Conservation (phyloP, 2,888 invertebrate species). For the Campoplex capitator region DNA sequence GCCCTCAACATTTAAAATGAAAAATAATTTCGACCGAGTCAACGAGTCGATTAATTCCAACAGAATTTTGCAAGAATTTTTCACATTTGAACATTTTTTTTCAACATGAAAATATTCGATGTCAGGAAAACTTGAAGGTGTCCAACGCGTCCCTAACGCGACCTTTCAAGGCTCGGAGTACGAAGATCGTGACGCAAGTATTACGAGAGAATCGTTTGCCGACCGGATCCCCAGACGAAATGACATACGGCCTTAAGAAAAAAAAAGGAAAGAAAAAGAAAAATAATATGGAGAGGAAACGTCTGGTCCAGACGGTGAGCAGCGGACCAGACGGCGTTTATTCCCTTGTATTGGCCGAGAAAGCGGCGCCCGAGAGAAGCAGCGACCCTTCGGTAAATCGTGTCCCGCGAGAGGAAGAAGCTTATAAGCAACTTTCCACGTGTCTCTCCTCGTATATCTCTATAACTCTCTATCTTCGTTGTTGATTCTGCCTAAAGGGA, state of each 20-base stretch:
- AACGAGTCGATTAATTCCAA: not conserved
- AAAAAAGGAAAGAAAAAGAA: constrained; percentile 10
- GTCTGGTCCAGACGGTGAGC: constrained; percentile 45
- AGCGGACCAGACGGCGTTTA: constrained; percentile 40
- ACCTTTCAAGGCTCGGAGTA: constrained; percentile 26
- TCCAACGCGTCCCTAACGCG: not conserved
- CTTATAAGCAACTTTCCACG: constrained; percentile 40
- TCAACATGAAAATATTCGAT: not conserved
- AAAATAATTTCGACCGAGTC: not conserved
- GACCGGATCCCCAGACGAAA: constrained; percentile 41
- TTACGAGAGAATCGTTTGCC: constrained; percentile 23
- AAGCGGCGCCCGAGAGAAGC: constrained; percentile 23
- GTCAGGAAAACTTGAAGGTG: not conserved
- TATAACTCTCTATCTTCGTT: constrained; percentile 19
- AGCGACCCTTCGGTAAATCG: constrained; percentile 48
- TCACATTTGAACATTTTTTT: not conserved
- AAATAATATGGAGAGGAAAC: constrained; percentile 33
- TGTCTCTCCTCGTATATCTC: constrained; percentile 11
- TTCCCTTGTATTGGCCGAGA: constrained; percentile 25
- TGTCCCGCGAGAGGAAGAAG: constrained; percentile 14
- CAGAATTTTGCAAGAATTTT: not conserved
- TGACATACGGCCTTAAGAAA: constrained; percentile 31
- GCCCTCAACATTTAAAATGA: not conserved
- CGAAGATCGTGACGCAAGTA: constrained; percentile 34
- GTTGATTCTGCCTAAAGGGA: constrained; percentile 33